Evolutionary conservation across 1,140 invertebrate genomes (phyloP), one percentile per base, ranked within the genome.

Genomic region (Eupeodes corollae): DNA sequence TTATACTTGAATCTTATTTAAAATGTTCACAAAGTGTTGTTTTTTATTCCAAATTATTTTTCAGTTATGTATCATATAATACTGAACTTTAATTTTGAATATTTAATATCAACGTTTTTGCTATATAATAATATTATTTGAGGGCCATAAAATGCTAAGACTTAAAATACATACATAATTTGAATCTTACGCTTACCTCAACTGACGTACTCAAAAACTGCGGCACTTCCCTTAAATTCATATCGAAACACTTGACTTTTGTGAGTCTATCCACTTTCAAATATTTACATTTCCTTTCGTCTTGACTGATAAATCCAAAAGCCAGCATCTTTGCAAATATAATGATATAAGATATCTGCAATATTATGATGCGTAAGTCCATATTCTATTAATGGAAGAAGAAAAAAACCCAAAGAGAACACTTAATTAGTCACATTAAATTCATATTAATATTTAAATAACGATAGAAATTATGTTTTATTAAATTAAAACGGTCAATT

Each of bases 221-320:
- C 0, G 75, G 75, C 54, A 77, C 72, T 47, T 70, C 70, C 33
- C 58, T 62, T n/a, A 77, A 63, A 49, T 73, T 63, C 42, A 77
- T 63, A 2, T 70, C 67, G 6, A 61, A 70, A 54, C 75, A 77
- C 15, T 72, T 66, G 1, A 74, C 74, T 0, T 73, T 75, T 47
- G 72, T 67, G 63, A 76, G 70, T 34, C 71, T 70, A 47, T 70
- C 73, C 1, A 74, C 74, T 30, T 70, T 63, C 3, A 70, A 70
- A 50, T 75, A 75, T 26, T 61, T 68, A 52, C 75, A 77, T 49
- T 60, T 56, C 14, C 56, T 53, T 8, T 62, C 63, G 9, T 61
- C 56, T 34, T 56, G 55, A 14, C 35, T 40, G 19, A 53, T 21
- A 39, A 54, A 56, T 19, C 55, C 63, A 13, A 54, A 55, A 31